Conservation (phyloP, 2,888 invertebrate species). For the Notodonta dromedarius region DNA sequence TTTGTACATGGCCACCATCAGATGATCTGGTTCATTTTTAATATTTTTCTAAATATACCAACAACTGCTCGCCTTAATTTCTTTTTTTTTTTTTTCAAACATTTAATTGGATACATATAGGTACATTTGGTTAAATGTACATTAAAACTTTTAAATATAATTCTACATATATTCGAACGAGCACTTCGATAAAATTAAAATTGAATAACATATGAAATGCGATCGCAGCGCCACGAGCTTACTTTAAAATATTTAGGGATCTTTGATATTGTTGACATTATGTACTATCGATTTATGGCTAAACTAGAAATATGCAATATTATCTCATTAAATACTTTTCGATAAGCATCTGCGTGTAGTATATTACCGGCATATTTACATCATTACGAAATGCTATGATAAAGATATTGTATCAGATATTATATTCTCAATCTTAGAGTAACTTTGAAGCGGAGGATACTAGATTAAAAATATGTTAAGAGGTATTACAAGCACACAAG, state of each 20-base stretch:
- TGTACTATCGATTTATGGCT: conserved; percentile 81
- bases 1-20: conserved; percentile 89
- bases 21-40: conserved; percentile 86
- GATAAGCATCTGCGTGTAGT: conserved; percentile 72
- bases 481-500: conserved; percentile 76
- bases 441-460: conserved; percentile 66
- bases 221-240: conserved; percentile 53
- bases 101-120: conserved; percentile 63
- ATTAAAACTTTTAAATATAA: conserved; percentile 81
- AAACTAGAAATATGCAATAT: conserved; percentile 72
- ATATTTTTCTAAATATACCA: conserved; percentile 84
- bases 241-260: conserved; percentile 66
- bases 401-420: conserved; percentile 50
- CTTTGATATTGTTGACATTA: conserved; percentile 80
- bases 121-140: conserved; percentile 68
- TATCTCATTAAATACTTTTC: conserved; percentile 64
- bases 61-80: conserved; percentile 76
- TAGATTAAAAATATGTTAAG: conserved; percentile 64
- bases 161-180: conserved; percentile 83
- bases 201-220: conserved; percentile 80
- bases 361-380: conserved; percentile 69
- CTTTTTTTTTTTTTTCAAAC: conserved; percentile 68
- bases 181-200: conserved; percentile 84
- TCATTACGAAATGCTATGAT: conserved; percentile 62
- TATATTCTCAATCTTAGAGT: conserved; percentile 61